Conservation (phyloP, 2,113 vertebrate genomes). For the Elephas maximus region DNA sequence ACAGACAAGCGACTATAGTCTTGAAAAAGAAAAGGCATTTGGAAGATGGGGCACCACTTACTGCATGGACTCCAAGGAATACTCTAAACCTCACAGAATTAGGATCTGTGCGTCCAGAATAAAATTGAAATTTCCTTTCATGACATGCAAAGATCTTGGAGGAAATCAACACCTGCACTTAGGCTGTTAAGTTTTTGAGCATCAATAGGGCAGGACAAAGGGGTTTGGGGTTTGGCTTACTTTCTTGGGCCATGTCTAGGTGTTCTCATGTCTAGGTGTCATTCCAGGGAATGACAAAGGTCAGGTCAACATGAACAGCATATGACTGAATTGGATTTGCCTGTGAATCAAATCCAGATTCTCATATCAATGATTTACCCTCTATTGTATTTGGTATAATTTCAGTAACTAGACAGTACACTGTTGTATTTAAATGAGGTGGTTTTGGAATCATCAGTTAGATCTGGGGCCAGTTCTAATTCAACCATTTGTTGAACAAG, state of each 20-base stretch:
- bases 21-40: slow-evolving; percentile 18
- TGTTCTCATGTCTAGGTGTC: neutral
- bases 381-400: neutral
- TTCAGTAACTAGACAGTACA: neutral
- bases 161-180: slow-evolving; percentile 58
- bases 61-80: neutral
- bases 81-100: neutral
- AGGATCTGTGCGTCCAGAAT: neutral
- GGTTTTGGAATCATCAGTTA: neutral
- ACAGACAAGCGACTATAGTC: neutral
- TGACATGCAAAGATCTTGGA: slow-evolving; percentile 72
- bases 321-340: neutral
- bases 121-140: slow-evolving; percentile 63
- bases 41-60: neutral
- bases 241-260: neutral
- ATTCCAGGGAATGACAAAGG: neutral
- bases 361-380: neutral
- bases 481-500: slow-evolving; percentile 1
- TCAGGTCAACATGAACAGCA: neutral
- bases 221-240: neutral
- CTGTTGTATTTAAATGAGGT: neutral
- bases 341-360: slow-evolving; percentile 21
- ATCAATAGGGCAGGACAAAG: neutral
- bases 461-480: neutral
- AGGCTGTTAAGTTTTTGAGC: slow-evolving; percentile 9